Conservation (phyloP, 1,140 invertebrate species). For the Bombus turneri region DNA sequence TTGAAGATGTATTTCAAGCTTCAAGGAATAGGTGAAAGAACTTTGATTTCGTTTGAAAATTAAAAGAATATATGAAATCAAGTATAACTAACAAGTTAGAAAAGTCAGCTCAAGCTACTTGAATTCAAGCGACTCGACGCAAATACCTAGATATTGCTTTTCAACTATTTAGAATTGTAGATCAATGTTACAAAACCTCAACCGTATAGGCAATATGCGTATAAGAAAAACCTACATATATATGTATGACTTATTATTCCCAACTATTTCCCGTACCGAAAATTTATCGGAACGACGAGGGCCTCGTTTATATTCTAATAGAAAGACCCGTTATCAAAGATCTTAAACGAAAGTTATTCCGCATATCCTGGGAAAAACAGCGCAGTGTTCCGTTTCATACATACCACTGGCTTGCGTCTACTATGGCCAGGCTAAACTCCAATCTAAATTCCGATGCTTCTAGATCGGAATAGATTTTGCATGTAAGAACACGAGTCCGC, state of each 20-base stretch:
- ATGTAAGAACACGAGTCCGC: slow-evolving; percentile 7
- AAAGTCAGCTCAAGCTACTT: neutral
- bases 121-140: neutral
- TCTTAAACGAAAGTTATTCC: slow-evolving; percentile 18
- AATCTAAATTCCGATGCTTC: slow-evolving; percentile 48
- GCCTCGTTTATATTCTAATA: slow-evolving; percentile 29
- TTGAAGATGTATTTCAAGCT: neutral
- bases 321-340: neutral
- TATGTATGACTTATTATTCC: no score
- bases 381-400: neutral
- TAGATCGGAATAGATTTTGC: slow-evolving; percentile 52
- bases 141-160: neutral
- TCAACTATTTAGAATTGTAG: neutral
- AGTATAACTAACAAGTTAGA: neutral
- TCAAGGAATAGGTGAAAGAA: neutral
- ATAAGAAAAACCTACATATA: neutral
- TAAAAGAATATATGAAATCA: neutral
- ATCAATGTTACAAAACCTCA: neutral
- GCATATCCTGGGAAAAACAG: slow-evolving; percentile 40
- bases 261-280: no score
- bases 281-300: neutral
- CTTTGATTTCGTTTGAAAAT: neutral
- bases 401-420: neutral
- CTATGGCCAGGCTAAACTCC: slow-evolving; percentile 19
- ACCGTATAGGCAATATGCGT: neutral